Evolutionary conservation across 2,797 vertebrate genomes (phyloP).

Genomic region (Lithobates sylvaticus): DNA sequence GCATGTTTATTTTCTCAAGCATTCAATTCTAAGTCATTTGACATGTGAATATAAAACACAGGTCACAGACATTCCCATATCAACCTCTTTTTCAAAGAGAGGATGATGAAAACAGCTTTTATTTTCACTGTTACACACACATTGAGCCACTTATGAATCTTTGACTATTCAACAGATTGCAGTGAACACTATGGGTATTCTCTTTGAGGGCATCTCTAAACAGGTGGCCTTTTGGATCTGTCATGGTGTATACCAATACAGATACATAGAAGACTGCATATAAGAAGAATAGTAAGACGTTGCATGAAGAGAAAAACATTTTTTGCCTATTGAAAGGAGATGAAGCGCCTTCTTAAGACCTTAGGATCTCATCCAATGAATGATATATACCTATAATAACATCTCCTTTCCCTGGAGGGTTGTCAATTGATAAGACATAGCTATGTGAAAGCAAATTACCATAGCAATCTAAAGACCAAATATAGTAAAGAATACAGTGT

Average conservation of each 20-base stretch:
- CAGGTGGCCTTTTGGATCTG: conserved; percentile 17
- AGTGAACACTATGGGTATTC: neutral
- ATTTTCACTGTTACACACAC: neutral
- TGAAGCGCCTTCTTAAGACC: neutral
- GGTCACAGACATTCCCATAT: conserved; percentile 12
- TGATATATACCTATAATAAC: neutral
- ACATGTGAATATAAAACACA: conserved; percentile 25
- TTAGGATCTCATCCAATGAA: neutral
- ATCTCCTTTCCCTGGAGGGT: no score
- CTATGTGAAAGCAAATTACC: no score
- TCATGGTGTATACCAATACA: conserved; percentile 7
- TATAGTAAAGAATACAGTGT: no score
- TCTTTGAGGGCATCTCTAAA: conserved; percentile 8
- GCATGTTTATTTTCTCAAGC: conserved; percentile 33
- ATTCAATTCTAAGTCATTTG: conserved; percentile 9
- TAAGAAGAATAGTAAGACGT: neutral
- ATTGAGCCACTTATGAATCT: neutral
- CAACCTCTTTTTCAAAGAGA: neutral
- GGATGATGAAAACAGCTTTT: conserved; percentile 21
- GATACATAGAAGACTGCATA: neutral
- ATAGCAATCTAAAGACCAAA: no score
- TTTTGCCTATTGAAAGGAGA: neutral
- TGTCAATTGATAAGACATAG: no score
- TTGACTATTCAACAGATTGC: neutral
- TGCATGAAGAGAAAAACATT: neutral